Percentiles rank a stretch among this genome's conserved stretches.
phyloP scores from a whole-genome alignment of 2,113 vertebrate genomes.

The Ivindomyrus marchei region DNA sequence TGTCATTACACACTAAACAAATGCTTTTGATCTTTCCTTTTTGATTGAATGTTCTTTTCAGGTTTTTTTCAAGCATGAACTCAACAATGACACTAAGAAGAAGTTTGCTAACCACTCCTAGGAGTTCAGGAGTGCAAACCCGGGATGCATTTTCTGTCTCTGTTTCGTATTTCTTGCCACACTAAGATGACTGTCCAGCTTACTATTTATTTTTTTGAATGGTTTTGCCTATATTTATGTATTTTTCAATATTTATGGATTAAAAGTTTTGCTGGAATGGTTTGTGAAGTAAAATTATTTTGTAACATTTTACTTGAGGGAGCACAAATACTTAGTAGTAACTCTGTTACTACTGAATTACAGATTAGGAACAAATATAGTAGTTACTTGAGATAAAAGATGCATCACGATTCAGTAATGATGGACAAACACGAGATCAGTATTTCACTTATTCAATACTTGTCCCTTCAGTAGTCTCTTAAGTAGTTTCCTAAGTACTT shows the following conservation, averaged over 20 bases:
- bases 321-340: not conserved
- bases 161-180: not conserved
- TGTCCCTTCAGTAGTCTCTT: not conserved
- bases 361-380: not conserved
- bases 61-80: not conserved
- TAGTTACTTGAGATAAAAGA: not conserved
- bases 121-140: not conserved
- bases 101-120: not conserved
- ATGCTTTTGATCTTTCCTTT: not conserved
- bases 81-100: not conserved
- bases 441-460: not conserved
- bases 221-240: not conserved
- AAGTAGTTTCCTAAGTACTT: not conserved
- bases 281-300: not conserved
- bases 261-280: not conserved
- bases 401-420: not conserved
- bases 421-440: not conserved
- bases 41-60: not conserved
- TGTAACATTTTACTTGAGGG: not conserved
- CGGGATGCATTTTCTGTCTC: not conserved
- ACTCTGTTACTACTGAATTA: not conserved
- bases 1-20: no score
- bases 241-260: not conserved
- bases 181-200: not conserved
- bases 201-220: not conserved